Conservation (phyloP, 2,113 vertebrate genomes). For the Plecotus auritus region DNA sequence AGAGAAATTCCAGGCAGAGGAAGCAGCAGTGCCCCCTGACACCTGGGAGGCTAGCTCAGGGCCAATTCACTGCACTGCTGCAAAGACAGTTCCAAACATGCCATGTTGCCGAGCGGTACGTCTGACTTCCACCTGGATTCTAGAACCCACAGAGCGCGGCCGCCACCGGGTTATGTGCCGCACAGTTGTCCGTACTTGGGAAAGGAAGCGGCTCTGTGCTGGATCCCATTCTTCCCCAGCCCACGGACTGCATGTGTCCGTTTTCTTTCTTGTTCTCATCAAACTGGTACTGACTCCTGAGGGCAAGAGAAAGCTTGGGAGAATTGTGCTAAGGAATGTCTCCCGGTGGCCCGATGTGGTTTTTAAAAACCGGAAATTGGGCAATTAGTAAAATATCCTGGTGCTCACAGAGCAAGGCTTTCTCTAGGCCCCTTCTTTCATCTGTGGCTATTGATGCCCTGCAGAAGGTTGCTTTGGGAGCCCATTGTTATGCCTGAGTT, state of each 20-base stretch:
- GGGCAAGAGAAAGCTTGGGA: not conserved
- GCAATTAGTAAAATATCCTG: conserved; percentile 35
- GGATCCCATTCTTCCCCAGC: not conserved
- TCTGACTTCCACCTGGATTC: not conserved
- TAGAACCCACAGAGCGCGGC: not conserved
- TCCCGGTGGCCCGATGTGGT: not conserved
- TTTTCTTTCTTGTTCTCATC: not conserved
- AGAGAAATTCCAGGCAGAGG: not conserved
- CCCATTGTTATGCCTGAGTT: not conserved
- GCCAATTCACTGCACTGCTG: not conserved
- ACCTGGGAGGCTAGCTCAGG: not conserved
- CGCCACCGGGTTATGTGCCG: fast-evolving
- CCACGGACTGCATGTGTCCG: not conserved
- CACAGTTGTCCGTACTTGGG: not conserved
- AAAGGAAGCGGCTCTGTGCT: not conserved
- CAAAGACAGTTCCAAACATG: not conserved
- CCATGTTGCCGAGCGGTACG: not conserved
- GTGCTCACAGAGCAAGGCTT: not conserved
- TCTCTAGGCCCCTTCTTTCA: not conserved
- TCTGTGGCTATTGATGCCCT: not conserved
- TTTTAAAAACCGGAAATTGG: conserved; percentile 32
- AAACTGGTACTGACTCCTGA: not conserved
- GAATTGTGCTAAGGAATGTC: not conserved
- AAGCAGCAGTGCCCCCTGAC: not conserved
- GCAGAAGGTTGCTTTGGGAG: not conserved